A percentile compares a stretch with the other conserved stretches of the same genome.
These are phyloP conservation scores for Sarcophaga subvicina DNA, from an alignment of 2,888 invertebrate species.

Conservation along the genomic window DNA sequence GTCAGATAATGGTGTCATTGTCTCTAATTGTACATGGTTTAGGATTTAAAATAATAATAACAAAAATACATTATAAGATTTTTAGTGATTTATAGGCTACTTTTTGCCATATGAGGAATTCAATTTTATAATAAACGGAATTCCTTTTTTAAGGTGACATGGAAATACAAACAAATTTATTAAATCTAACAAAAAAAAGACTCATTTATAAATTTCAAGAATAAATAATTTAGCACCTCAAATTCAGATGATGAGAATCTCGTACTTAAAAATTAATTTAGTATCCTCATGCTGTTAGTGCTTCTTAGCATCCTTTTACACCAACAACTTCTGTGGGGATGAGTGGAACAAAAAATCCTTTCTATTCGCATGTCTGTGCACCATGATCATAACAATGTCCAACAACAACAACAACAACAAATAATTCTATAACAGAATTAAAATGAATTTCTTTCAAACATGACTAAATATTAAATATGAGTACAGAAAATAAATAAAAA, in stretches of 20 bases:
- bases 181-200: neutral
- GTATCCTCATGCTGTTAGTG: slow-evolving; percentile 75
- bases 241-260: slow-evolving; percentile 66
- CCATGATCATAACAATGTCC: slow-evolving; percentile 71
- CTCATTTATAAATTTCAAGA: slow-evolving; percentile 29
- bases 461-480: slow-evolving; percentile 48
- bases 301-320: slow-evolving; percentile 72
- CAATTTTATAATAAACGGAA: no score
- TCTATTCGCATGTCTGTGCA: slow-evolving; percentile 74
- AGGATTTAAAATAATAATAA: no score
- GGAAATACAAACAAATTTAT: neutral
- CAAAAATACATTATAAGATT: no score
- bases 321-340: slow-evolving; percentile 15
- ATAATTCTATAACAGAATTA: slow-evolving; percentile 28
- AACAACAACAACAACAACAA: slow-evolving; percentile 23
- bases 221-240: slow-evolving; percentile 55
- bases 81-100: no score
- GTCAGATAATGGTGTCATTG: no score
- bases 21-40: no score
- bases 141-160: no score
- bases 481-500: slow-evolving; percentile 24
- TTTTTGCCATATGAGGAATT: no score
- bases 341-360: slow-evolving; percentile 65
- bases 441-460: slow-evolving; percentile 64
- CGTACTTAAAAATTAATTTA: slow-evolving; percentile 80